Percentiles rank a stretch among this genome's conserved stretches.
Evolutionary conservation across 2,797 vertebrate species (phyloP).

Genomic region (Micropoecilia bifurca): DNA sequence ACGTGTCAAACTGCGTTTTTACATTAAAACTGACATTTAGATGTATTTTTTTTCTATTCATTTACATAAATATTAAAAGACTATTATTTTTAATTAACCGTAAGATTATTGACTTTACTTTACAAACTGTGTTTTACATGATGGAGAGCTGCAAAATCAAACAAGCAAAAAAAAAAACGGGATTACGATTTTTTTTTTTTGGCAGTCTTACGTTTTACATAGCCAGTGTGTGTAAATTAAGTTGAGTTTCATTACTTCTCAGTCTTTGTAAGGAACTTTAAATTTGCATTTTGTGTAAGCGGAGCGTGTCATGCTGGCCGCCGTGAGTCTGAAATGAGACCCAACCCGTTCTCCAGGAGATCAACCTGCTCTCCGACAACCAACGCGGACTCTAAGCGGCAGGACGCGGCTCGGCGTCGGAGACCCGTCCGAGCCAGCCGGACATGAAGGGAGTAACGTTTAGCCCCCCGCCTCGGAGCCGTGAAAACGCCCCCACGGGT

Average conservation of each 20-base stretch:
- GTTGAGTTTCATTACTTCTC: not conserved
- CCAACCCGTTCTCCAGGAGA: conserved; percentile 61
- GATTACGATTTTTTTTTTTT: not conserved
- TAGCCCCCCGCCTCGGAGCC: conserved; percentile 54
- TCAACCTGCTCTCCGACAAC: conserved; percentile 56
- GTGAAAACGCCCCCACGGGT: conserved; percentile 70
- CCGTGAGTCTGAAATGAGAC: conserved; percentile 52
- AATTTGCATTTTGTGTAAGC: not conserved
- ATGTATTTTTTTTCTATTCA: not conserved
- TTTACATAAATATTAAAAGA: not conserved
- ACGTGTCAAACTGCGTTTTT: not conserved
- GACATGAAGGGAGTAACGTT: conserved; percentile 42
- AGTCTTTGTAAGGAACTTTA: not conserved
- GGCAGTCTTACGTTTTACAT: not conserved
- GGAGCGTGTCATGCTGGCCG: not conserved
- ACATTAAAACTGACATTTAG: not conserved
- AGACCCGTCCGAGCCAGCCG: not conserved
- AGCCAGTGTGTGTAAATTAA: rapidly evolving
- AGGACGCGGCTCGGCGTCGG: not conserved
- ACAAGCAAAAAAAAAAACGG: too few species aligned
- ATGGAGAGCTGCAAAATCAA: not conserved
- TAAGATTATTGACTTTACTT: not conserved
- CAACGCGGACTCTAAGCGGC: not conserved
- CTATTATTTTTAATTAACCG: not conserved
- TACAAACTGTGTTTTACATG: not conserved